Conservation (phyloP, 2,888 invertebrate species). For the Asteroscopus sphinx region DNA sequence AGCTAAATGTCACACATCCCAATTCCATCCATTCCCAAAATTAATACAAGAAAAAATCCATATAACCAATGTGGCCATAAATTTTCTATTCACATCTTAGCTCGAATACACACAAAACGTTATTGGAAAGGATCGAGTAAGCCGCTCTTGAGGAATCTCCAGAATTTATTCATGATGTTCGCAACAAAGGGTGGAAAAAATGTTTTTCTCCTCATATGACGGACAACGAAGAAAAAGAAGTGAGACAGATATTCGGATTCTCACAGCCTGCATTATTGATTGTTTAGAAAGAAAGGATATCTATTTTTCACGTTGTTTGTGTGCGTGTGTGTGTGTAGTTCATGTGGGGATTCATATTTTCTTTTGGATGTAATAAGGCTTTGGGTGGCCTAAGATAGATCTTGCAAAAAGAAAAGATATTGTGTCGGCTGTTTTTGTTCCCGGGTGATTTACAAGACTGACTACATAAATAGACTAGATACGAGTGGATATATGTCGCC, state of each 20-base stretch:
- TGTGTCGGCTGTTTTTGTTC: constrained; percentile 24
- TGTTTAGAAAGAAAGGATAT: constrained; percentile 42
- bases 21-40: constrained; percentile 5
- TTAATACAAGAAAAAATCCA: constrained; percentile 15
- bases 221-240: constrained; percentile 48
- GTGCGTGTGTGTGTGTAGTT: constrained; percentile 6
- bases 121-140: constrained; percentile 66
- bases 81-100: constrained; percentile 49
- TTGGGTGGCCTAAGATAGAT: constrained; percentile 6
- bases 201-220: constrained; percentile 44
- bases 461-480: background rate
- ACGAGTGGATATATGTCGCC: background rate
- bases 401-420: constrained; percentile 17
- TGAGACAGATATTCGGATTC: constrained; percentile 42
- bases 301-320: constrained; percentile 26
- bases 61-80: constrained; percentile 32
- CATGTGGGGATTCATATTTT: constrained; percentile 19
- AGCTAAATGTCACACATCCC: constrained; percentile 3
- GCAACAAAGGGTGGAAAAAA: constrained; percentile 58
- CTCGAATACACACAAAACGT: constrained; percentile 60
- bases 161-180: constrained; percentile 74
- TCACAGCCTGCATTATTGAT: constrained; percentile 53
- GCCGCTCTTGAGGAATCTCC: constrained; percentile 59
- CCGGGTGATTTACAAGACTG: constrained; percentile 13
- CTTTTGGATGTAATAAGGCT: constrained; percentile 12